phyloP scores from a whole-genome alignment of 1,140 invertebrate genomes.

The Neelides sp. region DNA sequence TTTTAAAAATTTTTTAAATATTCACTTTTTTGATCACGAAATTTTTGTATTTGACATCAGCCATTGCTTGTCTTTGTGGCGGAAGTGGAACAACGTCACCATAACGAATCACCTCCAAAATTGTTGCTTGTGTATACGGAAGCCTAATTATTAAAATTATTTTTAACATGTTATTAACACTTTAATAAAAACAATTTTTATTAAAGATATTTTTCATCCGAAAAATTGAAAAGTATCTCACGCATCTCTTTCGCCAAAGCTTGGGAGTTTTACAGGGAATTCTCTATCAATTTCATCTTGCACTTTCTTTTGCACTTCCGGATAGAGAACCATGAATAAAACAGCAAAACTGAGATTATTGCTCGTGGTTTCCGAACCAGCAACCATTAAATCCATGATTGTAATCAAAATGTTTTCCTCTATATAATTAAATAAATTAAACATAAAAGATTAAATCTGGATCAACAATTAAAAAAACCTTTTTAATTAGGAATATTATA shows the following conservation, averaged over 20 bases:
- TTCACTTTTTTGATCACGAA: conserved; percentile 62
- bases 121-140: conserved; percentile 62
- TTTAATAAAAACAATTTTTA: too few relatives aligned
- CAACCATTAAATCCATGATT: too few relatives aligned
- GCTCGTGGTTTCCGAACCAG: conserved; percentile 2
- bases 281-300: conserved; percentile 3
- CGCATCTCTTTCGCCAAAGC: conserved; percentile 53
- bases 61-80: not conserved
- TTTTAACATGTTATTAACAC: too few relatives aligned
- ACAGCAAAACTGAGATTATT: conserved; percentile 1
- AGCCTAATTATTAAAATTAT: too few relatives aligned
- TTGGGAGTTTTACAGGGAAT: conserved; percentile 51
- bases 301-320: conserved; percentile 2
- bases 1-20: too few relatives aligned
- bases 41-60: conserved; percentile 48
- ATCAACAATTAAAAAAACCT: too few relatives aligned
- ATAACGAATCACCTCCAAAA: conserved; percentile 49
- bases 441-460: too few relatives aligned
- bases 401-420: too few relatives aligned
- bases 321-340: conserved; percentile 2
- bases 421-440: too few relatives aligned
- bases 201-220: too few relatives aligned
- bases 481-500: too few relatives aligned
- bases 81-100: not conserved
- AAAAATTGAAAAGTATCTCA: too few relatives aligned